Evolutionary conservation across 2,888 invertebrate genomes (phyloP).

Genomic region (Brenthis hecate): DNA sequence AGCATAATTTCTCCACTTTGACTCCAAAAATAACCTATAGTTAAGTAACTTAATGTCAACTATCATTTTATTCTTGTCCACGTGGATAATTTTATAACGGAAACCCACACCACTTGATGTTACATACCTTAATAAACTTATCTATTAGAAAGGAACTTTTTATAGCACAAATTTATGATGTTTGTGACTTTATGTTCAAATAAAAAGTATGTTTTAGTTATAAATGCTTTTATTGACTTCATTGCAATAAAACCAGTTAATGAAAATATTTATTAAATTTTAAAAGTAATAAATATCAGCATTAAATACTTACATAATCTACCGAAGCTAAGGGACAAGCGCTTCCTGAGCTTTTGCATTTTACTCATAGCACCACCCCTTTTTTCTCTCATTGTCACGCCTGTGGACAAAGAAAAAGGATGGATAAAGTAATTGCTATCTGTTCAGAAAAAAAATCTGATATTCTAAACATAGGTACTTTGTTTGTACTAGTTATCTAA

Average conservation of each 20-base stretch:
- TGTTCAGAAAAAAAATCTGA: background rate
- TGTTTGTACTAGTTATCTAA: background rate
- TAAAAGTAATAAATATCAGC: background rate
- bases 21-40: background rate
- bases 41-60: background rate
- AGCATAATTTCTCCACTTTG: too few species aligned
- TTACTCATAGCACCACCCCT: constrained; percentile 94
- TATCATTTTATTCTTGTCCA: background rate
- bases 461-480: background rate
- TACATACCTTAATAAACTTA: constrained; percentile 11
- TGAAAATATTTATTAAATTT: background rate
- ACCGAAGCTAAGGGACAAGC: constrained; percentile 97
- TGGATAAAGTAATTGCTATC: constrained; percentile 38
- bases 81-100: background rate
- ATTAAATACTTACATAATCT: constrained; percentile 92
- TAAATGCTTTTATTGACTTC: background rate
- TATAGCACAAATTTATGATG: background rate
- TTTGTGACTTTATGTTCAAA: background rate
- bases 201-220: background rate
- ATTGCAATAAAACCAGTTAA: background rate
- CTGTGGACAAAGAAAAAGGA: constrained; percentile 76
- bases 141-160: constrained; percentile 2
- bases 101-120: constrained; percentile 18
- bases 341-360: constrained; percentile 97
- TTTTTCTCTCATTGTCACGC: constrained; percentile 96